Base-by-base conservation (phyloP, 2,888 invertebrate species). In the Sinopyrophorus schimmeli region DNA sequence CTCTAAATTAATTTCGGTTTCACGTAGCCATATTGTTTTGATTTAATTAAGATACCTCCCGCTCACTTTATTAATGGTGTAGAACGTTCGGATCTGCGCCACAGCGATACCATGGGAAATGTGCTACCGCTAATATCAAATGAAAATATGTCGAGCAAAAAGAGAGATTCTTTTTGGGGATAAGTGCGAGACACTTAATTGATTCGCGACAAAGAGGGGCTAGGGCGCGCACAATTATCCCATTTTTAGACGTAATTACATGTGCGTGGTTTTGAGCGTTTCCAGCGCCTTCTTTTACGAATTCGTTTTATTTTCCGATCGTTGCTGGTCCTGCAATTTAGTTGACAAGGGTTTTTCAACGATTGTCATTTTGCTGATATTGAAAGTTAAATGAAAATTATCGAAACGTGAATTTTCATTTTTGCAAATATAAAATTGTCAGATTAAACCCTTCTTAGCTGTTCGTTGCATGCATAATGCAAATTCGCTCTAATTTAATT, bases 11-110 rank as follows among this genome's bases (percentile, higher is more conserved):
- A 69, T 70, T 68, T 70, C 65, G 64, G 65, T 63, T 66, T 67
- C 65, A 66, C 66, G 66, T 69, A 60, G 65, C 67, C 68, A 66
- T 68, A 68, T 69, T 70, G 70, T 70, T 70, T 70, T 70, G 69
- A 69, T 71, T 71, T 69, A 71, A 71, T 71, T 70, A 71, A 71
- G 70, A 70, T 69, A 70, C 67, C 68, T 65, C 63, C 62, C 58
- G 65, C 60, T 64, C 62, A 63, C 62, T 68, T 67, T 68, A 68
- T 66, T 66, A 66, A 68, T 65, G 64, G 65, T 34, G 31, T 15
- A 52, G 38, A 47, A 34, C 37, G 43, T 27, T 42, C 46, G 31
- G 44, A 38, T 46, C 39, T 40, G 46, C 37, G 23, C 39, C n/a
- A 24, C 38, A 38, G 52, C 43, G 52, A 52, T 52, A 52, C 43